Percentiles rank a stretch among this genome's conserved stretches.
These are phyloP conservation scores for Oncorhynchus masou DNA, from an alignment of 2,113 vertebrate genomes.

Conservation along the genomic window DNA sequence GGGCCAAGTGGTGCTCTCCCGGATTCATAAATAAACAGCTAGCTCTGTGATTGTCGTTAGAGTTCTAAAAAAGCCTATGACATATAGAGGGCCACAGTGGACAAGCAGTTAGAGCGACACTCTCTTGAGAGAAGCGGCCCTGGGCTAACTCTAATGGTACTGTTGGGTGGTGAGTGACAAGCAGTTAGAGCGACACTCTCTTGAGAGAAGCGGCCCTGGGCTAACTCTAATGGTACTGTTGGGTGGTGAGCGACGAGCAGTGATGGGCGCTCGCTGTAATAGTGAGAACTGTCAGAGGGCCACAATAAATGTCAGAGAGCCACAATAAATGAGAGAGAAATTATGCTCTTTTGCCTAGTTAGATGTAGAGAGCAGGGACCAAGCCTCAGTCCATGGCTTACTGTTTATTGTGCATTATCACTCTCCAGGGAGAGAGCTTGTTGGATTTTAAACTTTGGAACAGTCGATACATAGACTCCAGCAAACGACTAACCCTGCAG, in stretches of 20 bases:
- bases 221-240: background rate
- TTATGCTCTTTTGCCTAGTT: background rate
- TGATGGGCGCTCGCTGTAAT: background rate
- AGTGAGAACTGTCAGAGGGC: background rate
- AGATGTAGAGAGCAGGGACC: background rate
- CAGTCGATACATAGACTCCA: too few relatives aligned
- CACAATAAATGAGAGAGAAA: background rate
- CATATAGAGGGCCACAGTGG: background rate
- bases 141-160: background rate
- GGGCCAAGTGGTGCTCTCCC: background rate
- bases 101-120: background rate
- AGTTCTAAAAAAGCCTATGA: constrained; percentile 9
- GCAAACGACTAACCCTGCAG: too few relatives aligned
- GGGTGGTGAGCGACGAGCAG: background rate
- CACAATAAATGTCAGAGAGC: background rate
- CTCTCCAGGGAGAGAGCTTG: constrained; percentile 74
- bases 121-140: background rate
- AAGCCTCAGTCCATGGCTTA: too few relatives aligned
- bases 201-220: background rate
- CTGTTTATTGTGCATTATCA: too few relatives aligned
- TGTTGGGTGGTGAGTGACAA: constrained; percentile 1
- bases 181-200: background rate
- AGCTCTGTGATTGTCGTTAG: constrained; percentile 1
- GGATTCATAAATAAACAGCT: constrained; percentile 14
- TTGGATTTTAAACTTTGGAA: too few relatives aligned